phyloP scores from a whole-genome alignment of 2,113 vertebrate genomes.

The Spermophilus dauricus region DNA sequence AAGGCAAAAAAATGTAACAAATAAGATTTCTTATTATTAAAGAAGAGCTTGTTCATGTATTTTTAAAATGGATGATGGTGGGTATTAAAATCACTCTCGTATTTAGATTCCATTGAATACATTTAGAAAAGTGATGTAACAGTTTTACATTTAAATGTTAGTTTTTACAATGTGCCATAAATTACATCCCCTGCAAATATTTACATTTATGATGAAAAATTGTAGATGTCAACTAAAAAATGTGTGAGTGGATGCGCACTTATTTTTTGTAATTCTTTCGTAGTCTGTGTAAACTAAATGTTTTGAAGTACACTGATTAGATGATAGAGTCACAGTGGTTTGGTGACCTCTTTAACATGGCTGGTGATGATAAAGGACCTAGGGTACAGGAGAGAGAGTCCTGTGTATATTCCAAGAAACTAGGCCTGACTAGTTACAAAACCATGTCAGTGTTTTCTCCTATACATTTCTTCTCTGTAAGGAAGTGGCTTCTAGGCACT shows the following conservation, averaged over 20 bases:
- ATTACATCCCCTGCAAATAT: slow-evolving; percentile 49
- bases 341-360: background rate
- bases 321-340: background rate
- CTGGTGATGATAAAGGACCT: background rate
- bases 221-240: slow-evolving; percentile 42
- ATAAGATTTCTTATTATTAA: slow-evolving; percentile 37
- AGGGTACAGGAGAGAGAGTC: background rate
- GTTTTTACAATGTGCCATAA: slow-evolving; percentile 49
- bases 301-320: background rate
- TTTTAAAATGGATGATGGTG: slow-evolving; percentile 54
- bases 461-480: background rate
- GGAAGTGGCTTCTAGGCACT: background rate
- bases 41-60: slow-evolving; percentile 18
- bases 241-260: background rate
- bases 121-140: slow-evolving; percentile 38
- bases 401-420: background rate
- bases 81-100: slow-evolving; percentile 16
- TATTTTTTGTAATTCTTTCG: background rate
- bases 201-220: slow-evolving; percentile 69
- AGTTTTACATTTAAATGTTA: slow-evolving; percentile 60
- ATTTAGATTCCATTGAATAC: slow-evolving; percentile 57
- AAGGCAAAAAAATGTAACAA: background rate
- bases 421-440: background rate
- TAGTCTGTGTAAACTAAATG: background rate
- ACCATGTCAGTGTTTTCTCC: background rate